Base-by-base conservation (phyloP, 2,113 vertebrate species). In the Lophotis ruficrista region DNA sequence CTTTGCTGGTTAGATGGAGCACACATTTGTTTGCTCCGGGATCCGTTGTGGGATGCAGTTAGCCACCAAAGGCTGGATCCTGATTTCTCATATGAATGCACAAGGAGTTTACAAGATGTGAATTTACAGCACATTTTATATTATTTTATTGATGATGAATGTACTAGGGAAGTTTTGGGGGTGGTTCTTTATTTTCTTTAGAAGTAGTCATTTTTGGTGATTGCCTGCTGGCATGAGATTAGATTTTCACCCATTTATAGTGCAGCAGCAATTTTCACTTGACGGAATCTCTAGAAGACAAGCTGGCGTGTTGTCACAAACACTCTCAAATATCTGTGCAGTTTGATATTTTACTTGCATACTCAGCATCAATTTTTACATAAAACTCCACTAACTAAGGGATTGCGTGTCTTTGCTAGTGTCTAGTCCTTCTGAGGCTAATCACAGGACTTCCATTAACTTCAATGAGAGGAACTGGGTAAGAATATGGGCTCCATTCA, bases 241-340 rank as follows among this genome's bases (percentile, higher is more conserved):
- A 47, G 21, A 38, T 83, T 92, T 91, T 95, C 28, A 92, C n/a
- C 58, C 16, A 31, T 68, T 48, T 72, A 35, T 23, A 54, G 18
- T 33, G n/a, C 56, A 76, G 65, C 51, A 70, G 47, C 28, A 65
- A 54, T 92, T 93, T 89, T 86, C n/a, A 66, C 38, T 85, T 88
- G 79, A 83, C 58, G 83, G 58, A 77, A 62, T 71, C 65, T 83
- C 72, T 80, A 54, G 56, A 92, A 92, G 64, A 47, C 13, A 73
- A 77, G 33, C 43, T 96, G 91, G 64, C 47, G 8, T 60, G 45
- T 83, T 95, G 86, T 92, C 83, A 89, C 47, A 93, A 83, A 83
- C n/a, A 38, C 41, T 89, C 54, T 71, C 70, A 91, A 87, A 75
- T 91, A 75, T 91, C 88, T 92, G 69, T 87, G 53, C 27, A 45